Evolutionary conservation across 2,113 vertebrate species (phyloP).

Genomic region (Anthoscopus minutus): DNA sequence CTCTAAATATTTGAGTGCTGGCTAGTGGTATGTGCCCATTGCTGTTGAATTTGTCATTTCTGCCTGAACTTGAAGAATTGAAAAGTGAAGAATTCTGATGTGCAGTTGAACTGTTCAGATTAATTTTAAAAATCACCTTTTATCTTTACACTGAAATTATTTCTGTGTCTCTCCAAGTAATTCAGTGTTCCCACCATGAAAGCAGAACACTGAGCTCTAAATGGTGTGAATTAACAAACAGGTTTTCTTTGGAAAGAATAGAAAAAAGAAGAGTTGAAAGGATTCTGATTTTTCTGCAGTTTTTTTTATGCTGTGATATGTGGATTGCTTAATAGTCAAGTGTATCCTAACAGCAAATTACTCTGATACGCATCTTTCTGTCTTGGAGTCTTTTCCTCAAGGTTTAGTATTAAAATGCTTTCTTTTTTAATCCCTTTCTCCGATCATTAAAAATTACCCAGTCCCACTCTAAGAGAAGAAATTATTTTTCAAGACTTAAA

Average conservation of each 20-base stretch:
- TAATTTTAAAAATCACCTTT: slow-evolving; percentile 5
- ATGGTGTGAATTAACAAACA: background rate
- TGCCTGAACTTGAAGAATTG: slow-evolving; percentile 1
- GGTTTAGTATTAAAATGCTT: background rate
- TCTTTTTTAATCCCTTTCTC: background rate
- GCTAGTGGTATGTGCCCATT: background rate
- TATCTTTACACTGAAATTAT: background rate
- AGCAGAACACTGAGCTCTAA: background rate
- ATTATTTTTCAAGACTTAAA: background rate
- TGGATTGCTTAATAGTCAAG: background rate
- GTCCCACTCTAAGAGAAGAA: background rate
- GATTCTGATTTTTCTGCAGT: background rate
- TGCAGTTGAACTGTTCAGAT: background rate
- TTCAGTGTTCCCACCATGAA: background rate
- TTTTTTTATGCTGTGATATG: background rate
- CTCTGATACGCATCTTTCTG: background rate
- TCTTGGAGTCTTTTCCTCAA: background rate
- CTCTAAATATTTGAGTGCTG: background rate
- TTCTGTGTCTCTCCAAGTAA: background rate
- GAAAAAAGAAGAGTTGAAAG: background rate
- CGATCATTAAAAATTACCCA: background rate
- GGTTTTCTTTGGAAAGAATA: background rate
- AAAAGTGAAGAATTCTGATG: background rate
- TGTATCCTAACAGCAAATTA: background rate
- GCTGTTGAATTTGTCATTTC: background rate